A percentile compares a stretch with the other conserved stretches of the same genome.
Conservation (phyloP, 2,113 vertebrate species). For the Polyodon spathula region DNA sequence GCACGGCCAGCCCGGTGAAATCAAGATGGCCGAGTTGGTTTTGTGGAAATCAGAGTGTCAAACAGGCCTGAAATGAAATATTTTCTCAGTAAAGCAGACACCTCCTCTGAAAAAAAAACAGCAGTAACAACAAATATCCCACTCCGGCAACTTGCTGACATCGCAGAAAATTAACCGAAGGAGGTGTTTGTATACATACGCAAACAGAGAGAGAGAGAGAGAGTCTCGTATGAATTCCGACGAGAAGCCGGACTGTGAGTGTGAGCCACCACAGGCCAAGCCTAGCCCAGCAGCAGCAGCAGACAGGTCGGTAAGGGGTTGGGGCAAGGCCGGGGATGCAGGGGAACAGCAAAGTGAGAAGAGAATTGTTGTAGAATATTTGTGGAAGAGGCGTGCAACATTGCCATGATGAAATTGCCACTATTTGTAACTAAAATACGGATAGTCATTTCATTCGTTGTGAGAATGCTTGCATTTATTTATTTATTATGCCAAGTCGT, state of each 20-base stretch:
- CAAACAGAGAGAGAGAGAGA: too few species aligned
- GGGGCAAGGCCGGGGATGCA: constrained; percentile 12
- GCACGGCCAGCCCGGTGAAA: constrained; percentile 32
- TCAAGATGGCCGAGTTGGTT: constrained; percentile 57
- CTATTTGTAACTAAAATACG: too few species aligned
- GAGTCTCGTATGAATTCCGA: constrained; percentile 66
- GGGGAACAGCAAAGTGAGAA: too few species aligned
- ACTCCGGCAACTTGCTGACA: too few species aligned
- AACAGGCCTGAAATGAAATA: not conserved
- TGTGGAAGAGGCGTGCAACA: too few species aligned
- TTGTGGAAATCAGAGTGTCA: constrained; percentile 23
- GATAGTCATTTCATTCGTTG: too few species aligned
- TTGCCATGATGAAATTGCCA: too few species aligned
- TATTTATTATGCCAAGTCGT: not conserved
- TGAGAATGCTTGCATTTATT: too few species aligned
- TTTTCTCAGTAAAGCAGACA: not conserved
- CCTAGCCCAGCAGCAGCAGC: constrained; percentile 42
- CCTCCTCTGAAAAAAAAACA: not conserved
- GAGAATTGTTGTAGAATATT: too few species aligned
- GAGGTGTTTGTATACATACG: too few species aligned
- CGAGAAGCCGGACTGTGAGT: constrained; percentile 62
- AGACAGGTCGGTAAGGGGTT: constrained; percentile 40
- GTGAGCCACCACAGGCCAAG: constrained; percentile 63
- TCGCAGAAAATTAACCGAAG: too few species aligned
- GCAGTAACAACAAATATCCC: too few species aligned